These are phyloP conservation scores for Panurus biarmicus DNA, from an alignment of 2,113 vertebrate species.

Conservation along the genomic window DNA sequence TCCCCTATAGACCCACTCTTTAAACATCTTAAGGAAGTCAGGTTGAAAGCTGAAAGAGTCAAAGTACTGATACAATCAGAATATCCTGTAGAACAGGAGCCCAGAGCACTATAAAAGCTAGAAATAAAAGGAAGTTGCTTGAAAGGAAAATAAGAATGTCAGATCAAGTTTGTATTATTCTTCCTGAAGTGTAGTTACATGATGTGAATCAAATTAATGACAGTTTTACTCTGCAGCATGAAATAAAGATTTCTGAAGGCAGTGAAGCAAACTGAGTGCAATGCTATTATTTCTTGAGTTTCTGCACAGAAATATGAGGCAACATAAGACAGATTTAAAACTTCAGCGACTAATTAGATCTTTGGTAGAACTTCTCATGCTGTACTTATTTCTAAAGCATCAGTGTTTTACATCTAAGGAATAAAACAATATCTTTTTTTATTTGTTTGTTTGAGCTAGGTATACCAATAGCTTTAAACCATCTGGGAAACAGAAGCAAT, in stretches of 20 bases:
- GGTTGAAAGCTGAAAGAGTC: background rate
- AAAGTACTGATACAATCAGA: background rate
- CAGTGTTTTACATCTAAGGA: background rate
- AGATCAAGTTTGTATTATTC: background rate
- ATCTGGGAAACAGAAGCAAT: background rate
- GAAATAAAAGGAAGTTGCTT: background rate
- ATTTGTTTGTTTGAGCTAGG: background rate
- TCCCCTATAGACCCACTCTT: background rate
- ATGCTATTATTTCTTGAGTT: background rate
- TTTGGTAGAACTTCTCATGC: background rate
- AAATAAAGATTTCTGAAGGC: constrained; percentile 2
- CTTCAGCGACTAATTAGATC: background rate
- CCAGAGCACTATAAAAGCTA: background rate
- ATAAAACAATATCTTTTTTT: background rate
- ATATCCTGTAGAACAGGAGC: background rate
- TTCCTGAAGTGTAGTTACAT: background rate
- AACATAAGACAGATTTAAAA: background rate
- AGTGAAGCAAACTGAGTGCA: background rate
- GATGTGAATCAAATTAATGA: background rate
- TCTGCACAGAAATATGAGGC: background rate
- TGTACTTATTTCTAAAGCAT: background rate
- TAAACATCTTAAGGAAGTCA: background rate
- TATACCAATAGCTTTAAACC: background rate
- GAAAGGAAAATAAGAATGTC: background rate
- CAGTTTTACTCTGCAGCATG: background rate